Evolutionary conservation across 2,888 invertebrate species (phyloP), one percentile per base, ranked within the genome.

Genomic region (Galerucella calmariensis): DNA sequence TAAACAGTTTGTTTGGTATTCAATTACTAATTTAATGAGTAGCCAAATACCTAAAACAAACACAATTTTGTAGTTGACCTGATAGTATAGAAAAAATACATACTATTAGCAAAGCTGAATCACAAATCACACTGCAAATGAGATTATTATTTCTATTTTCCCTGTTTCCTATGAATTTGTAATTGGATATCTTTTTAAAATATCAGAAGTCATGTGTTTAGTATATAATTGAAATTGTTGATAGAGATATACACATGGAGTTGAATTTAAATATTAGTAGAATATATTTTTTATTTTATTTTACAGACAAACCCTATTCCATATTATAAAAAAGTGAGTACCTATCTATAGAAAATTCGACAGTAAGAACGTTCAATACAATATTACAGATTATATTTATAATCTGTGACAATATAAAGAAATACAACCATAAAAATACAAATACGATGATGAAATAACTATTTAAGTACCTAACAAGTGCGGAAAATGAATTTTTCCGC

Each of bases 81-180:
- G 62, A 62, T 62, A 27, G 9, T 62, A 41, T 56, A 56, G 56
- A 56, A 48, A 12, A 48, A 56, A 56, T 56, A 56, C 41, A 41
- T 41, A 62, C 16, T 62, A 41, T 12, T 68, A 58, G 44, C 62
- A 69, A 63, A 44, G 65, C 67, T 67, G 74, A 74, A 61, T 72
- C 75, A 67, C 46, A 72, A n/a, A n/a, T n/a, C n/a, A n/a, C n/a
- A n/a, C 59, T 63, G 75, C 75, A 69, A 75, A 72, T 69, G 75
- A 75, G 75, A 75, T 75, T 72, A 75, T 24, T 46, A 53, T 72
- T 72, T 56, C 41, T 65, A 48, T 67, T 65, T 66, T 69, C 59
- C 27, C 63, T 59, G 72, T 67, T 75, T 75, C 69, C 72, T 44
- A 66, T 69, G 72, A 72, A 72, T 65, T 27, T 71, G 72, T 69